Evolutionary conservation across 2,888 invertebrate genomes (phyloP).

Genomic region (Pristionchus mayeri): DNA sequence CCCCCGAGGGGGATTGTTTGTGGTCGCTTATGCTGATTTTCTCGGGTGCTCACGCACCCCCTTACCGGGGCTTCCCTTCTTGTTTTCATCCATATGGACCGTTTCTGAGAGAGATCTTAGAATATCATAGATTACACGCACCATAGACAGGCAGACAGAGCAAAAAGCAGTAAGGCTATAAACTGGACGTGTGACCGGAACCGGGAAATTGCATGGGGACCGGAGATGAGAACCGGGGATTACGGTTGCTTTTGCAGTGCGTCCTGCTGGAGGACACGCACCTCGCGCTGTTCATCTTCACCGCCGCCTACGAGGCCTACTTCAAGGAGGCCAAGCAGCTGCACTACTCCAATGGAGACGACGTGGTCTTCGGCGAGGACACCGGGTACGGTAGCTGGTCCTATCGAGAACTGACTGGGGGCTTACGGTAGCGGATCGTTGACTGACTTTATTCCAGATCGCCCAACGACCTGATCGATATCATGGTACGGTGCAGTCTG

Average conservation of each 20-base stretch:
- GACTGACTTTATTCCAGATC: slow-evolving; percentile 3
- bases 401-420: neutral
- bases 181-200: too few relatives aligned
- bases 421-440: neutral
- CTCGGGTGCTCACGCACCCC: too few relatives aligned
- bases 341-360: slow-evolving; percentile 20
- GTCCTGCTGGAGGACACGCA: slow-evolving; percentile 28
- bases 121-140: too few relatives aligned
- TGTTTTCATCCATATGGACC: too few relatives aligned
- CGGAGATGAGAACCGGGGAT: too few relatives aligned
- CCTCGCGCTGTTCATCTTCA: slow-evolving; percentile 35
- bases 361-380: slow-evolving; percentile 5
- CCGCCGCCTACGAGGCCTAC: slow-evolving; percentile 10
- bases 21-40: too few relatives aligned
- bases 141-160: too few relatives aligned
- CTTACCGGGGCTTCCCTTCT: too few relatives aligned
- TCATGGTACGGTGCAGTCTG: neutral
- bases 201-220: too few relatives aligned
- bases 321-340: slow-evolving; percentile 12
- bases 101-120: too few relatives aligned
- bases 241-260: slow-evolving; percentile 44
- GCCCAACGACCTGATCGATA: slow-evolving; percentile 26
- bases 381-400: slow-evolving; percentile 5
- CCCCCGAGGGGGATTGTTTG: too few relatives aligned
- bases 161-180: too few relatives aligned